phyloP scores from a whole-genome alignment of 2,888 invertebrate species.

The Cataglyphis rosenhaueri region DNA sequence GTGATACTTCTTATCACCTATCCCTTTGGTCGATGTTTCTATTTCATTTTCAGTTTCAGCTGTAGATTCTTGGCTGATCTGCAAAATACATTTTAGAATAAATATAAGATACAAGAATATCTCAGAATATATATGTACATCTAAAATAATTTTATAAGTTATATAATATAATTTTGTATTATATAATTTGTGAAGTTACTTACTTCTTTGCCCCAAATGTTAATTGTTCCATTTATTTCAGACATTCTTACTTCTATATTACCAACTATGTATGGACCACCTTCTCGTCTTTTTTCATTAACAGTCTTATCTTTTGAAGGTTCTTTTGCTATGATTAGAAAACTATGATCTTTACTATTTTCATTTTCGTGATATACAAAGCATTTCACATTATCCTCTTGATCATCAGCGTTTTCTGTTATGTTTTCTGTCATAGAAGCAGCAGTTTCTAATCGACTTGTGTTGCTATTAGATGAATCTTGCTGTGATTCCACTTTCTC shows the following conservation, averaged over 20 bases:
- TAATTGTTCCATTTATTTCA: conserved; percentile 83
- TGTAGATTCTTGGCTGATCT: conserved; percentile 61
- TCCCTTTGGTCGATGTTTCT: conserved; percentile 54
- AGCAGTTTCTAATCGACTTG: conserved; percentile 19
- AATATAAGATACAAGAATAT: neutral
- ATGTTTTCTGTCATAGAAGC: conserved; percentile 34
- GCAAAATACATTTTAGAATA: conserved; percentile 18
- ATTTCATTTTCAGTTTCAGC: conserved; percentile 67
- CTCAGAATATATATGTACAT: neutral
- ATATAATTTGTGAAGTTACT: conserved; percentile 13
- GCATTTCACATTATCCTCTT: conserved; percentile 80
- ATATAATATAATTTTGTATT: neutral
- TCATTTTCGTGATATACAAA: conserved; percentile 82
- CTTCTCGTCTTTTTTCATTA: conserved; percentile 76
- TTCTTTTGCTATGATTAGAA: conserved; percentile 80
- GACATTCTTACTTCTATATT: conserved; percentile 84
- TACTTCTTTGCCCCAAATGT: conserved; percentile 84
- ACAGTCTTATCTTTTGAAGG: conserved; percentile 58
- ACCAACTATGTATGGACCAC: conserved; percentile 83
- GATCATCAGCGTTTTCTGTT: conserved; percentile 60
- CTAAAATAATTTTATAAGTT: neutral
- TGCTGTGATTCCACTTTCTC: conserved; percentile 32
- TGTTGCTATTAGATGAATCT: conserved; percentile 27
- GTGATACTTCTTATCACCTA: conserved; percentile 46
- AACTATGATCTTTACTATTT: conserved; percentile 79